Evolutionary conservation across 2,888 invertebrate genomes (phyloP).

Genomic region (Unio pictorum): DNA sequence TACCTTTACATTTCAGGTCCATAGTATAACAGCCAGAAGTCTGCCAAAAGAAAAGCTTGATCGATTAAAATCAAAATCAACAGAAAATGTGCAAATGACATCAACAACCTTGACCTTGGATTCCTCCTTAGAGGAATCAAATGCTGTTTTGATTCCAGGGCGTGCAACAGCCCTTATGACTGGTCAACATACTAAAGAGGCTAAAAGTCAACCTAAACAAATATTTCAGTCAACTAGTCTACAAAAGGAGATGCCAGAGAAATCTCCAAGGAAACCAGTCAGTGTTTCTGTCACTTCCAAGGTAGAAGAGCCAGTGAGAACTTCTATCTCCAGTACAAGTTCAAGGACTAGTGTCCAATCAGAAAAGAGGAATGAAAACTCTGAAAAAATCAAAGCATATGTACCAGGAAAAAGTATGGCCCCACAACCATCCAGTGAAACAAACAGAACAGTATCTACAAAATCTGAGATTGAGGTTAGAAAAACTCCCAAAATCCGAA

Average conservation of each 20-base stretch:
- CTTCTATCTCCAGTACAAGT: background rate
- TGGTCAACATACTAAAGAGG: constrained; percentile 28
- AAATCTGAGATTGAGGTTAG: constrained; percentile 23
- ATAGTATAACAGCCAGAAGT: constrained; percentile 61
- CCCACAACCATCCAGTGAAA: constrained; percentile 20
- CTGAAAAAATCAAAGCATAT: constrained; percentile 24
- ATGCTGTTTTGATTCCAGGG: constrained; percentile 15
- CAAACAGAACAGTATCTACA: constrained; percentile 15
- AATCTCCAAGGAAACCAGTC: background rate
- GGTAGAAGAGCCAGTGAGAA: background rate
- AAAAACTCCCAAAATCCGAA: constrained; percentile 46
- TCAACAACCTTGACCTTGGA: constrained; percentile 4
- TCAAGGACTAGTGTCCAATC: constrained; percentile 7
- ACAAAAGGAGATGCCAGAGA: background rate
- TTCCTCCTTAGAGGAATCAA: constrained; percentile 9
- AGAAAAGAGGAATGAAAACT: constrained; percentile 4
- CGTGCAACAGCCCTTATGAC: constrained; percentile 32
- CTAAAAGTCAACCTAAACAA: constrained; percentile 25
- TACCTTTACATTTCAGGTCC: constrained; percentile 41
- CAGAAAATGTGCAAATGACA: no score
- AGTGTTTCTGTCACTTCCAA: no score
- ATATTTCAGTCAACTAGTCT: constrained; percentile 22
- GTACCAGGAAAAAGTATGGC: constrained; percentile 15
- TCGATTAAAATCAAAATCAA: constrained; percentile 22
- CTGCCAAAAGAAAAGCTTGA: constrained; percentile 57